Base-by-base conservation (phyloP, 2,888 invertebrate genomes). In the Aspidiotus rigidus region DNA sequence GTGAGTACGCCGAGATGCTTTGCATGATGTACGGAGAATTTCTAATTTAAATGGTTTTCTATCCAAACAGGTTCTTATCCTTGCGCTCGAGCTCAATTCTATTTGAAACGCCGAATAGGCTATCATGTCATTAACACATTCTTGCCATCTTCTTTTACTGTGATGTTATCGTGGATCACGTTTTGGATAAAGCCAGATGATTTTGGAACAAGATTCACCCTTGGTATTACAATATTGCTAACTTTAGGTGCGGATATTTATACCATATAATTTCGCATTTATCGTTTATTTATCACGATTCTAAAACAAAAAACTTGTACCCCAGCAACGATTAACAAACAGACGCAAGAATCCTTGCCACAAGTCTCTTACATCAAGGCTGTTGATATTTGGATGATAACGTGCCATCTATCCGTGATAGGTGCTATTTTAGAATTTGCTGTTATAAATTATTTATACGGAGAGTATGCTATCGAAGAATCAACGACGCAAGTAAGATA, bases 101-200 rank as follows among this genome's bases (percentile, higher is more conserved):
- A 49, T 39, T 49, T 67, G n/a, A 40, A 49, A 9, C 67, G 67
- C 42, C 44, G 67, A 59, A 17, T 67, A 40, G 59, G 67, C n/a
- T 67, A 67, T 39, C 67, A 67, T 39, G 15, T 67, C 10, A 67
- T 67, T 49, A 59, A 60, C n/a, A 60, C 67, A 7, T 67, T 56
- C 16, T 15, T 67, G 9, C 67, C 67, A 11, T 67, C 67, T 28
- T 49, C 44, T 28, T 60, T 59, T 2, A 41, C 59, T 39, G 67
- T 67, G 6, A 42, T 67, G 16, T 15, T 67, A 53, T 67, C 67
- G 9, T 67, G 67, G 67, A 60, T 67, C 15, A 67, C 67, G 28
- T 67, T 67, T 15, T 67, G 67, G 67, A 60, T 67, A 28, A 67
- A 67, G 16, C 67, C 67, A n/a, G 28, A 53, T 13, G 67, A 57